Conservation (phyloP, 2,797 vertebrate species). For the Carcharodon carcharias region DNA sequence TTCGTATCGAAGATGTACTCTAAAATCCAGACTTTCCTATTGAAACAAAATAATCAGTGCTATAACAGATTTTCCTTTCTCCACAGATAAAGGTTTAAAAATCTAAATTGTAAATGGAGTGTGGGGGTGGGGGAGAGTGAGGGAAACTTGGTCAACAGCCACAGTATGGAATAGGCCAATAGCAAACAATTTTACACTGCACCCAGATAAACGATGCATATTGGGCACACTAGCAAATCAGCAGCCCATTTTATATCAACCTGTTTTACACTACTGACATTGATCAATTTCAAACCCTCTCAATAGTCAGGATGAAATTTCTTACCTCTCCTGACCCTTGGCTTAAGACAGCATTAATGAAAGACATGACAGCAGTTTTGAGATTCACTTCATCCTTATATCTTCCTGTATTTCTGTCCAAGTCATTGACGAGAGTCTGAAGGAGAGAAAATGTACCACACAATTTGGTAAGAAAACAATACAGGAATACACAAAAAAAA, state of each 20-base stretch:
- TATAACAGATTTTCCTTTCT: slow-evolving; percentile 36
- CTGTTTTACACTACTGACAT: neutral
- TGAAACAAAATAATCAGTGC: slow-evolving; percentile 40
- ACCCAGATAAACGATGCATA: neutral
- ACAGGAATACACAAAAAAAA: neutral
- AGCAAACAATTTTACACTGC: neutral
- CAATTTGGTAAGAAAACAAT: neutral
- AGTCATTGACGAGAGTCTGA: slow-evolving; percentile 90
- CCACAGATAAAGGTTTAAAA: neutral
- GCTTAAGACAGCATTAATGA: slow-evolving; percentile 95
- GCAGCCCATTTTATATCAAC: neutral
- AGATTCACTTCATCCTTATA: slow-evolving; percentile 96
- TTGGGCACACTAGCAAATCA: neutral
- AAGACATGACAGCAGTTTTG: slow-evolving; percentile 98
- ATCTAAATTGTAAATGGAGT: neutral
- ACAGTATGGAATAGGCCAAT: neutral
- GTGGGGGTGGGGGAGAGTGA: neutral
- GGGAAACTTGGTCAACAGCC: no score
- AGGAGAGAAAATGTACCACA: neutral
- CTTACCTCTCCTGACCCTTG: slow-evolving; percentile 94
- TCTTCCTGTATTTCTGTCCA: slow-evolving; percentile 89
- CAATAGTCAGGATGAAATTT: neutral
- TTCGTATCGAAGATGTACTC: slow-evolving; percentile 92
- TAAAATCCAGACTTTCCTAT: slow-evolving; percentile 91
- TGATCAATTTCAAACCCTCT: neutral